phyloP scores from a whole-genome alignment of 2,888 invertebrate species.

The Thalpophila matura region DNA sequence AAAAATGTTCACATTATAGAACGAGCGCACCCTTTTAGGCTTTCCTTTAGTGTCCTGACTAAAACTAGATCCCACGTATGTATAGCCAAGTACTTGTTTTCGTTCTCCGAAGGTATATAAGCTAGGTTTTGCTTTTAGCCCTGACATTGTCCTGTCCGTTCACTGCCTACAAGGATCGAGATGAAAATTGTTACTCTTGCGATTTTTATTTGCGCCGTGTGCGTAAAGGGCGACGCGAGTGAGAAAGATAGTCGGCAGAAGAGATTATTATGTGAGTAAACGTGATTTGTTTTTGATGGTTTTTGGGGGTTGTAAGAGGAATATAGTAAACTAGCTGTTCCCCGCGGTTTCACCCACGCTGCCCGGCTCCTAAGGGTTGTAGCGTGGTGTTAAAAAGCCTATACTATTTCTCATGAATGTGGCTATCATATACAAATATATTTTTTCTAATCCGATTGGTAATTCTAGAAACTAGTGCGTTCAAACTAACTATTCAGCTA shows the following conservation, averaged over 20 bases:
- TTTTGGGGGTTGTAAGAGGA: neutral
- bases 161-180: conserved; percentile 68
- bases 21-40: conserved; percentile 84
- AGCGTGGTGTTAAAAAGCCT: too few species aligned
- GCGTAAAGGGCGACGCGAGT: conserved; percentile 52
- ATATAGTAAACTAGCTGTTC: too few species aligned
- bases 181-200: conserved; percentile 75
- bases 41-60: conserved; percentile 81
- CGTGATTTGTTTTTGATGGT: neutral
- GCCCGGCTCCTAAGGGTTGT: too few species aligned
- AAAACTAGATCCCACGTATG: conserved; percentile 86
- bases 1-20: conserved; percentile 67
- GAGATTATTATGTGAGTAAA: conserved; percentile 58
- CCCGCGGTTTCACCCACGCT: too few species aligned
- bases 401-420: too few species aligned
- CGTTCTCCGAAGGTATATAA: conserved; percentile 84
- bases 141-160: conserved; percentile 86
- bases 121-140: conserved; percentile 83
- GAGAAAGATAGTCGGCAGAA: conserved; percentile 45
- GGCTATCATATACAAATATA: too few species aligned
- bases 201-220: conserved; percentile 59
- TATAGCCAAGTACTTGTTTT: conserved; percentile 76
- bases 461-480: too few species aligned
- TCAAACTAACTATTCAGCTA: too few species aligned
- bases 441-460: too few species aligned